Percentiles rank a stretch among this genome's conserved stretches.
Conservation (phyloP, 2,888 invertebrate genomes). For the Cryptus viduatorius region DNA sequence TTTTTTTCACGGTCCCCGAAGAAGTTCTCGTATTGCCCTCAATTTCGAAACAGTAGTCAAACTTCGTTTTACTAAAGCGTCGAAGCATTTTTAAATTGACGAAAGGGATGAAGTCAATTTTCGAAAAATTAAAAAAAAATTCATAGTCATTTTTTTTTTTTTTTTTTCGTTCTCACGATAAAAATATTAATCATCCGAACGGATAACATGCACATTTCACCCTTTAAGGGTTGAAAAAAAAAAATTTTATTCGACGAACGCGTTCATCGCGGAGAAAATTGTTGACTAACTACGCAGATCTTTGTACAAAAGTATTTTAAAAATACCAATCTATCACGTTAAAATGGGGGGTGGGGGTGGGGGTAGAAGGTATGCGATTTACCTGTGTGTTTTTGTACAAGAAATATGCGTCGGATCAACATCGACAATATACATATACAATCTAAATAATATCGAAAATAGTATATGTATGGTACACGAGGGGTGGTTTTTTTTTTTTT, state of each 20-base stretch:
- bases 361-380: slow-evolving; percentile 15
- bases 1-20: too few relatives aligned
- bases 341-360: background rate
- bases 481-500: slow-evolving; percentile 2
- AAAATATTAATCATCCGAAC: background rate
- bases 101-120: too few relatives aligned
- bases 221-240: background rate
- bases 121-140: background rate
- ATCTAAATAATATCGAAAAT: slow-evolving; percentile 26
- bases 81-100: too few relatives aligned
- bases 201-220: background rate
- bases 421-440: slow-evolving; percentile 44
- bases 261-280: background rate
- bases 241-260: background rate
- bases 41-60: too few relatives aligned
- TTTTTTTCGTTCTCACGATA: background rate
- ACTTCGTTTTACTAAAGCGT: too few relatives aligned
- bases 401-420: slow-evolving; percentile 28
- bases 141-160: background rate
- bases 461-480: slow-evolving; percentile 35
- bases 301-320: slow-evolving; percentile 24
- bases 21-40: too few relatives aligned
- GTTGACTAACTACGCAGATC: slow-evolving; percentile 7
- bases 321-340: slow-evolving; percentile 18
- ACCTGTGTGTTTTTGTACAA: slow-evolving; percentile 47